Evolutionary conservation across 1,140 invertebrate species (phyloP), one percentile per base, ranked within the genome.

Genomic region (Drepana arcuata): DNA sequence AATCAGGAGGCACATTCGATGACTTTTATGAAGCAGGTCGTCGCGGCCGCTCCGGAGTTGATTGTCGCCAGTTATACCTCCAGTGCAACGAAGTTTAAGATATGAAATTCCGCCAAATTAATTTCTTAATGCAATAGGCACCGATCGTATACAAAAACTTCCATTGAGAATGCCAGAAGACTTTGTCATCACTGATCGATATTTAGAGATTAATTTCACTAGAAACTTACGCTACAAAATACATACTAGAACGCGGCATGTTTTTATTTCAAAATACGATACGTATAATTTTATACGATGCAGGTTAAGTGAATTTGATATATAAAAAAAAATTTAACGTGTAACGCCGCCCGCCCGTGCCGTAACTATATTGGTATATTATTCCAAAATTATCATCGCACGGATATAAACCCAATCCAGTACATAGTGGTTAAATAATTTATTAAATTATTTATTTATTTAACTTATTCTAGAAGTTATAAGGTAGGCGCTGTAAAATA

Each of bases 71-170:
- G 61, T 83, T 93, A 29, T 95, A 93, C 82, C 83, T 93, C 40
- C 88, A 93, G 61, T 96, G 94, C 74, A 95, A 95, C 75, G 92
- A 94, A 84, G 89, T 94, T 75, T 95, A 91, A 86, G 56, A 13
- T 26, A 44, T 48, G 26, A 36, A 38, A 40, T 31, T 37, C 34
- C 34, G 47, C 21, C 31, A 48, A 42, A 36, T 7, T 26, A 26
- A 4, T 10, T n/a, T 26, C 24, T 9, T 9, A 21, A 9, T 21
- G 9, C 18, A n/a, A n/a, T n/a, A n/a, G n/a, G n/a, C n/a, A n/a
- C n/a, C n/a, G n/a, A n/a, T n/a, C n/a, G n/a, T n/a, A n/a, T n/a
- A n/a, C n/a, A n/a, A n/a, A n/a, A n/a, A n/a, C n/a, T n/a, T n/a
- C n/a, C n/a, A n/a, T n/a, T n/a, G n/a, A n/a, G n/a, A n/a, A n/a